These are phyloP conservation scores for Pterostichus niger DNA, from an alignment of 2,888 invertebrate species.

Conservation along the genomic window DNA sequence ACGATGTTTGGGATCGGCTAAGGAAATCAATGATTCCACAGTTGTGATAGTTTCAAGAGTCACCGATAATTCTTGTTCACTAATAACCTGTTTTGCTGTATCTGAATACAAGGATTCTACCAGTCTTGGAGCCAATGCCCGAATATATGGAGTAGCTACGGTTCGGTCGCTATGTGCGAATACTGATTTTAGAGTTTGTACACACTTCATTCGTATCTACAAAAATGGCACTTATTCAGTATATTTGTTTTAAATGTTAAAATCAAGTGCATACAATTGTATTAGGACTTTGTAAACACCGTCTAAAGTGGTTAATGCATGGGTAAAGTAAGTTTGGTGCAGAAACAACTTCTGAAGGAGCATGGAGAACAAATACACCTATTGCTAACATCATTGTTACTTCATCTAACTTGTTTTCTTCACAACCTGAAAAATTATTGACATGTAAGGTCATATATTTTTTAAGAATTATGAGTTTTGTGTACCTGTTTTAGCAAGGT, in stretches of 20 bases:
- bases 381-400: constrained; percentile 93
- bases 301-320: constrained; percentile 94
- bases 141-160: constrained; percentile 89
- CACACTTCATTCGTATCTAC: constrained; percentile 87
- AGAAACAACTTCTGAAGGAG: constrained; percentile 87
- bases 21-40: constrained; percentile 86
- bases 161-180: constrained; percentile 85
- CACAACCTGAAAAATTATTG: constrained; percentile 72
- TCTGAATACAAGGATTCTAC: constrained; percentile 87
- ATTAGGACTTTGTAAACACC: constrained; percentile 86
- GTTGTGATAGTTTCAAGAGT: constrained; percentile 86
- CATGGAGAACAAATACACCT: constrained; percentile 91
- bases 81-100: constrained; percentile 80
- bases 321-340: constrained; percentile 93
- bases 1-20: constrained; percentile 89
- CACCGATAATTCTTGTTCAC: constrained; percentile 85
- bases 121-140: constrained; percentile 88
- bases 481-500: constrained; percentile 90
- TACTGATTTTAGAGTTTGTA: constrained; percentile 88
- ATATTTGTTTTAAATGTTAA: constrained; percentile 45
- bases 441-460: neutral
- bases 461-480: constrained; percentile 69
- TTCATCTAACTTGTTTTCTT: constrained; percentile 89
- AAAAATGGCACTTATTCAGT: constrained; percentile 61
- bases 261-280: constrained; percentile 77